Evolutionary conservation across 2,888 invertebrate genomes (phyloP), one percentile per base, ranked within the genome.

Genomic region (Pandemis heparana): DNA sequence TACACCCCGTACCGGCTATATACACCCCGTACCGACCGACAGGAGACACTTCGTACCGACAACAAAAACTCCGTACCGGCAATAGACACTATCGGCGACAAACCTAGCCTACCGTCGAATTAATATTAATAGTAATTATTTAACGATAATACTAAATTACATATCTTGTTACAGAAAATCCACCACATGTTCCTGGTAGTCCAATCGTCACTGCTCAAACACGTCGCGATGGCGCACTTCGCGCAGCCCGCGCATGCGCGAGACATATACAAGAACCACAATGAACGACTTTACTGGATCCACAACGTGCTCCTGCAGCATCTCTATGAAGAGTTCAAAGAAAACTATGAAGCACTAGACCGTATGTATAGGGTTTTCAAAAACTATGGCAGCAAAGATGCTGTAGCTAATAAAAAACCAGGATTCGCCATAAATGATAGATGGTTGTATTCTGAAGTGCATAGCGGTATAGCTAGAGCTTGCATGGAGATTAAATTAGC

Each of bases 101-200:
- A 12, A 12, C 46, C 23, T 32, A 32, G 23, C 23, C 23, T 32
- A 32, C 23, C 4, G 23, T 32, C 23, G 23, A 4, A 32, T 32
- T 32, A 32, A 32, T 32, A 32, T 32, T 32, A 32, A 10, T 46
- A 46, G 12, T 46, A 14, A 5, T 46, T 1, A 46, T n/a, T n/a
- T 51, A 9, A 48, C 14, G 1, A 41, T n/a, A n/a, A n/a, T n/a
- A n/a, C n/a, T n/a, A n/a, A n/a, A n/a, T n/a, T n/a, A 8, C 66
- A 56, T 76, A 71, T 75, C 75, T 73, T 73, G 74, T 89, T 86
- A 0, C 90, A 95, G 95, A 91, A 91, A 91, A 91, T 94, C 53
- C 94, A 95, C 74, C 93, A 94, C 81, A 91, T 92, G 0, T 94
- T 90, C 77, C 79, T 95, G 23, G 92, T 95, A 0, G 88, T 95